A percentile compares a stretch with the other conserved stretches of the same genome.
phyloP scores from a whole-genome alignment of 2,113 vertebrate species.

The Ictalurus punctatus region DNA sequence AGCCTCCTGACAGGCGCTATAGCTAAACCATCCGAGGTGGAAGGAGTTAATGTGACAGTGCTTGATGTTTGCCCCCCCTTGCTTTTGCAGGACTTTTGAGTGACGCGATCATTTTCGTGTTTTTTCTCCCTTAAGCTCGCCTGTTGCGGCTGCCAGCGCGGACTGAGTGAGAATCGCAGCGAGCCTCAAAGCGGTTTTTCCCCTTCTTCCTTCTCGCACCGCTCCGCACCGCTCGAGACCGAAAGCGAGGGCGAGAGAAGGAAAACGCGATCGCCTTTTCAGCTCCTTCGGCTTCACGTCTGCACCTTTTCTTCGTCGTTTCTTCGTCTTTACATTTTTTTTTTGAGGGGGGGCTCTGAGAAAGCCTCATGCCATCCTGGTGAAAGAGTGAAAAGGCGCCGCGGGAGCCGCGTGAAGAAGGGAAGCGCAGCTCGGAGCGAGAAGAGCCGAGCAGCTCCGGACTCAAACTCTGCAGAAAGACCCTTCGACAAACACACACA shows the following conservation, averaged over 20 bases:
- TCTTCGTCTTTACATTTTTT: neutral
- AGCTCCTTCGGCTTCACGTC: slow-evolving; percentile 36
- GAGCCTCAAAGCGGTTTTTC: slow-evolving; percentile 61
- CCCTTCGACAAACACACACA: slow-evolving; percentile 19
- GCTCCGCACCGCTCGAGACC: slow-evolving; percentile 49
- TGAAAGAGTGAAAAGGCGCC: slow-evolving; percentile 73
- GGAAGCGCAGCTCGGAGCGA: slow-evolving; percentile 66
- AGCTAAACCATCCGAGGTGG: slow-evolving; percentile 70
- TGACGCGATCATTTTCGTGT: slow-evolving; percentile 83
- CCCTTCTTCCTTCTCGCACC: slow-evolving; percentile 56
- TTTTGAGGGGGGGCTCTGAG: neutral
- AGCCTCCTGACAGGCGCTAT: slow-evolving; percentile 70
- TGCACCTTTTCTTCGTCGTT: slow-evolving; percentile 54
- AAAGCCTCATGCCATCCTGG: slow-evolving; percentile 65
- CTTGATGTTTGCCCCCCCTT: slow-evolving; percentile 73
- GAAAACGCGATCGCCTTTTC: slow-evolving; percentile 66
- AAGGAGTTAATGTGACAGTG: slow-evolving; percentile 79
- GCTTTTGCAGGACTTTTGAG: slow-evolving; percentile 80
- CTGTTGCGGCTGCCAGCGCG: slow-evolving; percentile 85
- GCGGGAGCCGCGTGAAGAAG: slow-evolving; percentile 53
- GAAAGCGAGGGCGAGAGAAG: slow-evolving; percentile 39
- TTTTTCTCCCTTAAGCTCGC: slow-evolving; percentile 83
- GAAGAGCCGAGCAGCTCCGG: slow-evolving; percentile 26
- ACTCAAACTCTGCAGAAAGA: slow-evolving; percentile 69
- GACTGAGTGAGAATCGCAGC: slow-evolving; percentile 65